Base-by-base conservation (phyloP, 2,888 invertebrate genomes). In the Teleogryllus oceanicus region DNA sequence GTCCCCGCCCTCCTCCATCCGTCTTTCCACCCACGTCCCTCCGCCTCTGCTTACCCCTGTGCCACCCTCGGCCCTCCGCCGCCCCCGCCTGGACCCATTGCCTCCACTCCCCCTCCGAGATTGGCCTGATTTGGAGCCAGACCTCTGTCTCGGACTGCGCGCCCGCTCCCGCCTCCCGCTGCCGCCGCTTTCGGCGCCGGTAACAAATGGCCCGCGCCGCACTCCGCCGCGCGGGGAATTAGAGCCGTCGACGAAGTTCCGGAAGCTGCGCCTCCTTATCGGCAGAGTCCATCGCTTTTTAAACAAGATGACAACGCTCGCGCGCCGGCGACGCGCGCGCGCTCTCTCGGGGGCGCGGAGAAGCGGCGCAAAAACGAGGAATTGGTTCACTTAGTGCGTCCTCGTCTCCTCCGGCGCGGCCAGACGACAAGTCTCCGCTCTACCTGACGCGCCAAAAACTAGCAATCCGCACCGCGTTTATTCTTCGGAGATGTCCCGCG, bases 221-320 rank as follows among this genome's bases (percentile, higher is more conserved):
- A 8, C 62, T 16, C 1, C 4, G 16, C 62, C 13, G 62, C 62
- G n/a, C 62, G 62, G 62, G 62, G 62, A 62, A 62, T 62, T 62
- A 62, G 16, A 62, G 62, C 62, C 62, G 62, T n/a, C 62, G 62
- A 13, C 16, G 62, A 62, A 62, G 62, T 62, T 62, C 62, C 62
- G 4, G 13, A 62, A 62, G 62, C n/a, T n/a, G 16, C 62, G 62
- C 62, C n/a, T 62, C 62, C 62, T 62, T 62, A 62, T 62, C 62
- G 62, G 62, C 62, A 12, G 16, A 62, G 62, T 62, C 62, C 62
- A 62, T 62, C 62, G 62, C 62, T 62, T 62, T 62, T 62, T 62
- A 62, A 62, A 62, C 62, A 62, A 62, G 62, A 62, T 62, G 62
- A 62, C 62, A 62, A 62, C 62, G 62, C 62, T n/a, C 62, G n/a